phyloP scores from a whole-genome alignment of 2,888 invertebrate genomes.

The Cyrtodaria siliqua region DNA sequence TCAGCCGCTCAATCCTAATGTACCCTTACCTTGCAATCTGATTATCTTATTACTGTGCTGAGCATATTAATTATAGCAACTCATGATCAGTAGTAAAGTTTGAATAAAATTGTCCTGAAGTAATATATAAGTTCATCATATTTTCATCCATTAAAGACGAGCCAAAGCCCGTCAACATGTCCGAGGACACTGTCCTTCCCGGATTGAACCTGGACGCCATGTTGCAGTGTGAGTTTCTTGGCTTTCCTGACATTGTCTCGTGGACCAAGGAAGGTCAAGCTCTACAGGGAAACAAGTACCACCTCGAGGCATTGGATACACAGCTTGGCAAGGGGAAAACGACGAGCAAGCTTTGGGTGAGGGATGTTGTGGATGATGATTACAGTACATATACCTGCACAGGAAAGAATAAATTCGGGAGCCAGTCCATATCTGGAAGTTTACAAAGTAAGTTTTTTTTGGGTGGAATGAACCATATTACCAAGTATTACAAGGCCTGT shows the following conservation, averaged over 20 bases:
- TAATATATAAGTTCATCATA: not conserved
- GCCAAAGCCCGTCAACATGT: conserved; percentile 38
- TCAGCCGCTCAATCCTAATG: too few species aligned
- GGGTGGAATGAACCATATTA: too few species aligned
- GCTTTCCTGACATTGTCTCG: conserved; percentile 47
- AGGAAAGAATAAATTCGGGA: conserved; percentile 62
- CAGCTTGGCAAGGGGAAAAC: conserved; percentile 11
- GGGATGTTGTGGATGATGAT: conserved; percentile 36
- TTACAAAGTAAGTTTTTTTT: conserved; percentile 49
- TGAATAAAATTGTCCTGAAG: too few species aligned
- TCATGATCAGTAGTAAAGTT: too few species aligned
- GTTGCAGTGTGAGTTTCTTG: conserved; percentile 46
- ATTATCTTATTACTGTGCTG: too few species aligned
- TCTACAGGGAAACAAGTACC: conserved; percentile 17
- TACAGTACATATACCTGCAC: conserved; percentile 60
- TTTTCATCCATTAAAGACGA: conserved; percentile 35
- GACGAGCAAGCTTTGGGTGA: conserved; percentile 27
- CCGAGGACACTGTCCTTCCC: conserved; percentile 37
- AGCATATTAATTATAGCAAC: too few species aligned
- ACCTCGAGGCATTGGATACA: not conserved
- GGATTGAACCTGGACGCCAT: conserved; percentile 35
- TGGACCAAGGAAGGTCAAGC: conserved; percentile 52
- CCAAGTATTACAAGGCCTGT: too few species aligned
- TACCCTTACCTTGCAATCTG: too few species aligned
- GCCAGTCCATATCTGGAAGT: conserved; percentile 33